These are phyloP conservation scores for Cataglyphis rosenhaueri DNA, from an alignment of 2,888 invertebrate genomes.

Conservation along the genomic window DNA sequence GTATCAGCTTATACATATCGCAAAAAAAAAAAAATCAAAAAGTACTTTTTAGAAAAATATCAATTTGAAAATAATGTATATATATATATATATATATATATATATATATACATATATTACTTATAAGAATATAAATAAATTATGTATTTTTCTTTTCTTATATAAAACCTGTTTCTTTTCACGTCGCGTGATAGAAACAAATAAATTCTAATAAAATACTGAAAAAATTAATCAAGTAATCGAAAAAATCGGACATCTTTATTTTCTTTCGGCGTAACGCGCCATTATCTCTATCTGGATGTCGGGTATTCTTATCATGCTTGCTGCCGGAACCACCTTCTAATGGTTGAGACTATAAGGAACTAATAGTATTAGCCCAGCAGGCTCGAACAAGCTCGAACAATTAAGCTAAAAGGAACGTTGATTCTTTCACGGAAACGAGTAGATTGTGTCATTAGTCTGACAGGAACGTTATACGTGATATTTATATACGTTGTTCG, in stretches of 20 bases:
- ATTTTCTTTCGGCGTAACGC: conserved; percentile 46
- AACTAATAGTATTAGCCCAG: conserved; percentile 71
- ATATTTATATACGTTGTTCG: conserved; percentile 41
- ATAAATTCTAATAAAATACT: background rate
- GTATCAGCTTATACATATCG: background rate
- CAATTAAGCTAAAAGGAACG: conserved; percentile 74
- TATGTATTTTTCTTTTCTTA: background rate
- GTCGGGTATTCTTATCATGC: conserved; percentile 48
- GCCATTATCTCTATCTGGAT: conserved; percentile 27
- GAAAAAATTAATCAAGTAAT: conserved; percentile 1
- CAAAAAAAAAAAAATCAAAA: background rate
- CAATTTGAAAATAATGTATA: background rate
- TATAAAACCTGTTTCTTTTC: background rate
- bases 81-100: background rate
- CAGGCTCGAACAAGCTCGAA: conserved; percentile 61
- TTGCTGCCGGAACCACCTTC: conserved; percentile 44
- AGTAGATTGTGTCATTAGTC: conserved; percentile 73
- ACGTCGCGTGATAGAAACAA: background rate
- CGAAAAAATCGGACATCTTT: conserved; percentile 42
- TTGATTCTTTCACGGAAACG: conserved; percentile 73
- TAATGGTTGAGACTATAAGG: conserved; percentile 71
- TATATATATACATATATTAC: background rate
- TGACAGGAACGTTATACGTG: conserved; percentile 52
- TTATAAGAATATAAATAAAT: background rate
- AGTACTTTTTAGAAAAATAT: background rate